These are phyloP conservation scores for Charaxes varanes DNA, from an alignment of 1,140 invertebrate species.

Conservation along the genomic window DNA sequence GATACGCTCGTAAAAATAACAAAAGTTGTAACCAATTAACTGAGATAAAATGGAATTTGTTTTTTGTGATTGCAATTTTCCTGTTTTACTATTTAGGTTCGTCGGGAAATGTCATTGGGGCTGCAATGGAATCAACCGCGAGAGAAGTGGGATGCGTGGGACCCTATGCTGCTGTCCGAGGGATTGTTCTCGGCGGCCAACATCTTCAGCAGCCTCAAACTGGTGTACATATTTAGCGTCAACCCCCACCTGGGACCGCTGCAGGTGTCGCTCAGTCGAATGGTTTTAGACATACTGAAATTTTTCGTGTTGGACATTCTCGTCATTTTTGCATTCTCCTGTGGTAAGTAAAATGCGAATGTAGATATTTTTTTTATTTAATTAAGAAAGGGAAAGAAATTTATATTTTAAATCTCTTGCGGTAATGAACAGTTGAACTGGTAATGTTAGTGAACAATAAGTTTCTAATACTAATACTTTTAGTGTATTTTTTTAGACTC, in stretches of 20 bases:
- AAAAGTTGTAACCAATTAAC: too few relatives aligned
- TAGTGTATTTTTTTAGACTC: too few relatives aligned
- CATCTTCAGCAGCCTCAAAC: constrained; percentile 96
- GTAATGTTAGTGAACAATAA: too few relatives aligned
- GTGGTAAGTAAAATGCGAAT: constrained; percentile 79
- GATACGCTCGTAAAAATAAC: too few relatives aligned
- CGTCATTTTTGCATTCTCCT: constrained; percentile 98
- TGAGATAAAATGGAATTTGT: too few relatives aligned
- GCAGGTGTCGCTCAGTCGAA: constrained; percentile 96
- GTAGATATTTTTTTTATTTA: not conserved
- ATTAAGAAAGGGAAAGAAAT: not conserved
- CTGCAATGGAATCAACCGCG: constrained; percentile 78
- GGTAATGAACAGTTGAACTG: too few relatives aligned
- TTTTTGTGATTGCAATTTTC: too few relatives aligned
- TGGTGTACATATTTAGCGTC: constrained; percentile 99
- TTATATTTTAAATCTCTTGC: too few relatives aligned
- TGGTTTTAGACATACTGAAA: constrained; percentile 99
- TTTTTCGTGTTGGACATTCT: constrained; percentile 97
- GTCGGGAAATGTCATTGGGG: constrained; percentile 76
- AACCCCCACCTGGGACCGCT: constrained; percentile 98
- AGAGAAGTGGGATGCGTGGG: constrained; percentile 96
- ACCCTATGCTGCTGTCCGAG: constrained; percentile 97
- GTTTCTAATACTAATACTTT: too few relatives aligned
- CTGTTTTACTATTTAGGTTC: too few relatives aligned
- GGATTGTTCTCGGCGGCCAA: constrained; percentile 97